Conservation (phyloP, 2,888 invertebrate genomes). For the Scaptomyza parva region DNA sequence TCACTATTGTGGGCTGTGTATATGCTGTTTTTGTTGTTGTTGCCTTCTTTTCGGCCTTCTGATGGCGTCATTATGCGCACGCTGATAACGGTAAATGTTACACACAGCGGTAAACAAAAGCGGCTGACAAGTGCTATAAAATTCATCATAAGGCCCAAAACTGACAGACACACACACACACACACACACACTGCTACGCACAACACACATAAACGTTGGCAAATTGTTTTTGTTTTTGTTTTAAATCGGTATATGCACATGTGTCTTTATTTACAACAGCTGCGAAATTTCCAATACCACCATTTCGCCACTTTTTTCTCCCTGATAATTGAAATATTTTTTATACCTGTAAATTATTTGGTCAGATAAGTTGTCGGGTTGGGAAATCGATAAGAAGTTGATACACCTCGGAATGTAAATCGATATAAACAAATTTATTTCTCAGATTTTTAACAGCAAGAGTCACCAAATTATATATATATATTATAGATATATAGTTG, state of each 20-base stretch:
- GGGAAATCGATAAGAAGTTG: too few relatives aligned
- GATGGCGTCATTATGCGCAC: constrained; percentile 55
- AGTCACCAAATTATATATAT: too few relatives aligned
- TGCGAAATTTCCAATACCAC: background rate
- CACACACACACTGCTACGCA: constrained; percentile 12
- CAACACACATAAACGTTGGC: constrained; percentile 9
- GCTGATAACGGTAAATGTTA: constrained; percentile 46
- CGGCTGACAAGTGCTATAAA: constrained; percentile 46
- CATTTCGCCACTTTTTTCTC: background rate
- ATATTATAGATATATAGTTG: too few relatives aligned
- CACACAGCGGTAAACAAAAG: constrained; percentile 31
- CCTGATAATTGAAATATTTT: too few relatives aligned
- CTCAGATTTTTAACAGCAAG: too few relatives aligned
- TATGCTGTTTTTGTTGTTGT: background rate
- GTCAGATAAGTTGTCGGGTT: too few relatives aligned
- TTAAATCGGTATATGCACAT: constrained; percentile 17
- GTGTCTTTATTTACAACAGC: constrained; percentile 2
- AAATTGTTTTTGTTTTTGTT: constrained; percentile 8
- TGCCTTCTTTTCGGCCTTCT: constrained; percentile 19
- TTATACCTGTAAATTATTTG: too few relatives aligned
- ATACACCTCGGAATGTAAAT: too few relatives aligned
- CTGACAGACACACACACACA: constrained; percentile 1
- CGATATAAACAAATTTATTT: too few relatives aligned
- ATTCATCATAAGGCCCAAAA: constrained; percentile 42
- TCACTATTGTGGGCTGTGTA: constrained; percentile 14